phyloP scores from a whole-genome alignment of 2,888 invertebrate species.

The Muschampia plurimacula region DNA sequence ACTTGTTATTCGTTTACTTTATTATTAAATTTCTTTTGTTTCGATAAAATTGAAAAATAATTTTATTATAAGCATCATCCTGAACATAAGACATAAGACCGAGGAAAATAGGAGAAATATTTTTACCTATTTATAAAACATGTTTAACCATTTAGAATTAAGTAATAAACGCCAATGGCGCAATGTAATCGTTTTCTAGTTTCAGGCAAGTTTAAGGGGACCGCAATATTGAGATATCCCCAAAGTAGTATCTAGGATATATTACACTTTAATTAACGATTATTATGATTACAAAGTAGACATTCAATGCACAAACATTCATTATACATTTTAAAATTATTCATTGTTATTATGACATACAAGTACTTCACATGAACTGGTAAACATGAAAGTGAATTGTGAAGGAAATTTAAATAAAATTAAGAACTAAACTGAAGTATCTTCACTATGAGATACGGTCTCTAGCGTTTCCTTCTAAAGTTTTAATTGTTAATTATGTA shows the following conservation, averaged over 20 bases:
- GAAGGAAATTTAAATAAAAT: neutral
- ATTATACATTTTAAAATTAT: constrained; percentile 24
- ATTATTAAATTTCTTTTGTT: neutral
- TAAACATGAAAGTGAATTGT: neutral
- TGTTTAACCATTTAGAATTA: constrained; percentile 31
- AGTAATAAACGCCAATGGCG: constrained; percentile 24
- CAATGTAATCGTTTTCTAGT: constrained; percentile 35
- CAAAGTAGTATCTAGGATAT: constrained; percentile 18
- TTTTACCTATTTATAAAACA: constrained; percentile 34
- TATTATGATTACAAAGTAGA: constrained; percentile 31
- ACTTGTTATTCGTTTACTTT: constrained; percentile 5
- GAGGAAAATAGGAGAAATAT: constrained; percentile 14
- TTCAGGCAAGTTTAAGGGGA: constrained; percentile 21
- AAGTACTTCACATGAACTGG: constrained; percentile 18
- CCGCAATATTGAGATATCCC: constrained; percentile 25
- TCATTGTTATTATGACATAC: constrained; percentile 15
- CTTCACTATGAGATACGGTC: neutral
- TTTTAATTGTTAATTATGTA: neutral
- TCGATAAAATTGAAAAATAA: constrained; percentile 2
- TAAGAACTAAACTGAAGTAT: neutral
- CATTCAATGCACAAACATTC: constrained; percentile 36
- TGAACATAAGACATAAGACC: neutral
- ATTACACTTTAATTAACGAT: constrained; percentile 28
- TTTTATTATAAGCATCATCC: constrained; percentile 9
- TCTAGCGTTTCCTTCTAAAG: too few relatives aligned